Conservation (phyloP, 2,797 vertebrate genomes). For the Falco naumanni region DNA sequence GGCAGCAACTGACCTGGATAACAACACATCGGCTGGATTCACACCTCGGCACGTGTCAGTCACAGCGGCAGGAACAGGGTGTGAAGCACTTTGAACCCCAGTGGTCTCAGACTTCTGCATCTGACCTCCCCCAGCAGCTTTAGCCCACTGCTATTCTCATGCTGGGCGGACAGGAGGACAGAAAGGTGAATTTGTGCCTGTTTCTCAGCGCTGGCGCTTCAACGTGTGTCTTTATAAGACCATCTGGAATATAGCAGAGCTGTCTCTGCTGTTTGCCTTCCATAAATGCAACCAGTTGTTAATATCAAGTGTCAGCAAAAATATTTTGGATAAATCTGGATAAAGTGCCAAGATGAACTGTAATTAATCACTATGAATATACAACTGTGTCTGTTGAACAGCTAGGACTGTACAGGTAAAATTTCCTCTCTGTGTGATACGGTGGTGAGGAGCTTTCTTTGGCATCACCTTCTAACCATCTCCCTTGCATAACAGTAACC, state of each 20-base stretch:
- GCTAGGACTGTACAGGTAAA: not conserved
- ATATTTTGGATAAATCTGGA: not conserved
- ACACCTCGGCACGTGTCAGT: not conserved
- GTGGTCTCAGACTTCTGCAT: not conserved
- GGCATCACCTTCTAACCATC: not conserved
- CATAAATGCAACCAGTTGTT: not conserved
- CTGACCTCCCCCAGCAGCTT: not conserved
- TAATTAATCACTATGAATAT: not conserved
- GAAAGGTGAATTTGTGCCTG: not conserved
- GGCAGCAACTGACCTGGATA: not conserved
- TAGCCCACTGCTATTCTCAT: not conserved
- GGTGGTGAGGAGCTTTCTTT: not conserved
- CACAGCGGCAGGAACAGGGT: not conserved
- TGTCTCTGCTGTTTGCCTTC: not conserved
- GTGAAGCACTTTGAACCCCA: not conserved
- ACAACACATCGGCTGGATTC: not conserved
- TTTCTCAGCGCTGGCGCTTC: not conserved
- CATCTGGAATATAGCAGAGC: not conserved
- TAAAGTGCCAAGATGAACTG: not conserved
- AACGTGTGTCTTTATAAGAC: fast-evolving
- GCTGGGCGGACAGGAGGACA: not conserved
- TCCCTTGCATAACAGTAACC: not conserved
- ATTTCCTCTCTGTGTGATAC: not conserved
- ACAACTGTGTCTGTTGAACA: not conserved
- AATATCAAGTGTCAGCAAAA: not conserved